Evolutionary conservation across 2,888 invertebrate genomes (phyloP).

Genomic region (Amorpha juglandis): DNA sequence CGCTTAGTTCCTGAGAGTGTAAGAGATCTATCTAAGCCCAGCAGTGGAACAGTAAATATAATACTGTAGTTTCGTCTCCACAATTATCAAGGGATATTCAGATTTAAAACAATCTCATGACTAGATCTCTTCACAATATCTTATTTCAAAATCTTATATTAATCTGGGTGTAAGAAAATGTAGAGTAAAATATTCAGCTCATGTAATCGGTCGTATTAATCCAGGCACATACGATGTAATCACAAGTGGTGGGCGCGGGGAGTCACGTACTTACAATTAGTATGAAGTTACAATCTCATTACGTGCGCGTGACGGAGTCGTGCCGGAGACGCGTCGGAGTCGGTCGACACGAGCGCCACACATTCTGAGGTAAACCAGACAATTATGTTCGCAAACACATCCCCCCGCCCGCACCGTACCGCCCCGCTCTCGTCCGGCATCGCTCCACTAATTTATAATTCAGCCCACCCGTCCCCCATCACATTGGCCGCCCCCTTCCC

Average conservation of each 20-base stretch:
- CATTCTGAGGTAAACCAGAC: slow-evolving; percentile 34
- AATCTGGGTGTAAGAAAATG: background rate
- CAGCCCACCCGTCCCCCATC: background rate
- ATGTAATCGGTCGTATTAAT: background rate
- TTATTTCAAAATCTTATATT: background rate
- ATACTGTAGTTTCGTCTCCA: too few species aligned
- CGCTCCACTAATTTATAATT: slow-evolving; percentile 41
- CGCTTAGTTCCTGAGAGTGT: too few species aligned
- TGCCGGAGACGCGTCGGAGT: background rate
- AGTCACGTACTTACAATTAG: slow-evolving; percentile 18
- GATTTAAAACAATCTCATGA: too few species aligned
- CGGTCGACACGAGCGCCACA: background rate
- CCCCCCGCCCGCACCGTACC: slow-evolving; percentile 2
- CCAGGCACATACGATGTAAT: slow-evolving; percentile 9
- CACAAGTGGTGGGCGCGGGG: background rate
- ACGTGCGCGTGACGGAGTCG: slow-evolving; percentile 4
- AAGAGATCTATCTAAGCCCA: too few species aligned
- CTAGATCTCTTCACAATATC: too few species aligned
- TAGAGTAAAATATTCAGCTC: background rate
- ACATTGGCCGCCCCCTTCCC: background rate
- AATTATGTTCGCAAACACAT: slow-evolving; percentile 43
- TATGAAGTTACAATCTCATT: slow-evolving; percentile 23
- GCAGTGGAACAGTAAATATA: too few species aligned
- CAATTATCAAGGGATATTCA: too few species aligned
- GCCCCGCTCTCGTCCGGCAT: background rate